phyloP scores from a whole-genome alignment of 2,888 invertebrate species.

The Megamerina dolium region DNA sequence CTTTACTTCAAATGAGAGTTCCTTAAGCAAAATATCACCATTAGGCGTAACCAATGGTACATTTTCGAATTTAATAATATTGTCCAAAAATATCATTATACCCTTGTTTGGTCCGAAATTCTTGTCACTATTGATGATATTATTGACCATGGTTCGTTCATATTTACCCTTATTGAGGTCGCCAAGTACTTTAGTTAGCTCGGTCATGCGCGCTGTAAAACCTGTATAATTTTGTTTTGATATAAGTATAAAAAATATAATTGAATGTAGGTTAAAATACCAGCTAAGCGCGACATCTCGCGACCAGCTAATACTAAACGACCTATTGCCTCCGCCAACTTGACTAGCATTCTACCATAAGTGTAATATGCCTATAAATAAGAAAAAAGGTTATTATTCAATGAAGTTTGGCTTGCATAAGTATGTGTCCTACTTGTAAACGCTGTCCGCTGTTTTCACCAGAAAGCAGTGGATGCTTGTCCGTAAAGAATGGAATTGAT shows the following conservation, averaged over 20 bases:
- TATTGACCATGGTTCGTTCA: constrained; percentile 54
- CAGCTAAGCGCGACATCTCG: constrained; percentile 89
- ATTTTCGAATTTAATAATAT: constrained; percentile 82
- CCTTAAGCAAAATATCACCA: constrained; percentile 87
- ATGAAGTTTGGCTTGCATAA: neutral
- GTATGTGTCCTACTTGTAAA: constrained; percentile 58
- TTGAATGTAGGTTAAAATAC: constrained; percentile 39
- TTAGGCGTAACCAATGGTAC: constrained; percentile 97
- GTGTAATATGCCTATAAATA: constrained; percentile 78
- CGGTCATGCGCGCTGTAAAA: constrained; percentile 88
- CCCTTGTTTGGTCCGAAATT: constrained; percentile 68
- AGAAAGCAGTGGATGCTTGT: constrained; percentile 63
- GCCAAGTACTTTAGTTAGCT: constrained; percentile 75
- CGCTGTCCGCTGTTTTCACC: constrained; percentile 66
- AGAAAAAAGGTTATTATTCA: neutral
- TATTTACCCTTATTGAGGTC: constrained; percentile 77
- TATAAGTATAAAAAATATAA: neutral
- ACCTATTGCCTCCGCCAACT: constrained; percentile 95
- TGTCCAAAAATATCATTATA: constrained; percentile 74
- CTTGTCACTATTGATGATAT: constrained; percentile 36
- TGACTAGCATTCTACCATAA: constrained; percentile 73
- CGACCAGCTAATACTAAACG: constrained; percentile 90
- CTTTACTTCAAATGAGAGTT: constrained; percentile 84
- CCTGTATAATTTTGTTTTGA: constrained; percentile 23
- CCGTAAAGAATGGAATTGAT: constrained; percentile 85